Evolutionary conservation across 2,113 vertebrate genomes (phyloP).

Genomic region (Speoplatyrhinus poulsoni): DNA sequence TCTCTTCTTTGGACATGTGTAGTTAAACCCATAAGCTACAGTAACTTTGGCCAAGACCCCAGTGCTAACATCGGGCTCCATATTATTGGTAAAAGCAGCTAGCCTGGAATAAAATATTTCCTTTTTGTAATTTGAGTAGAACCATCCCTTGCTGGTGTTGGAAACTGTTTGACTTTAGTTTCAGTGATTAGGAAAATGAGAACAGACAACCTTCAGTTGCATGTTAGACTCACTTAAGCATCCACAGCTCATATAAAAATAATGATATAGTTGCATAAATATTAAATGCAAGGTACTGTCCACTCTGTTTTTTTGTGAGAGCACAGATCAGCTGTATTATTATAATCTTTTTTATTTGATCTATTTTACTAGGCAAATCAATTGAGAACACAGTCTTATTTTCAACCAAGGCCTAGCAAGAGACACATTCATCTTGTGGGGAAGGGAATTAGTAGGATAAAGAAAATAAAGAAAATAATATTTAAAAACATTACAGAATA

Average conservation of each 20-base stretch:
- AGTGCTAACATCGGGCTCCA: too few relatives aligned
- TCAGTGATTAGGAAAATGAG: too few relatives aligned
- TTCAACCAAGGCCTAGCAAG: constrained; percentile 8
- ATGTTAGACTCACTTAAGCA: background rate
- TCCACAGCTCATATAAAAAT: background rate
- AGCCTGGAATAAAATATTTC: constrained; percentile 39
- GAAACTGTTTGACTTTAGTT: constrained; percentile 6
- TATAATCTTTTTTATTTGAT: too few relatives aligned
- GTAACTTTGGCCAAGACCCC: constrained; percentile 1
- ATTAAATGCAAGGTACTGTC: background rate
- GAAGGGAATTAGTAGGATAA: too few relatives aligned
- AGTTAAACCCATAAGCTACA: background rate
- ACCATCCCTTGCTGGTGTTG: constrained; percentile 8
- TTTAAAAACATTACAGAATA: too few relatives aligned
- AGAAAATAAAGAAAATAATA: too few relatives aligned
- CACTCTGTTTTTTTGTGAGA: constrained; percentile 44
- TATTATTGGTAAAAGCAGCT: background rate
- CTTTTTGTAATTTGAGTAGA: constrained; percentile 20
- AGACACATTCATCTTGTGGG: too few relatives aligned
- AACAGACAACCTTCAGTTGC: background rate
- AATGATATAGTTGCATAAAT: too few relatives aligned
- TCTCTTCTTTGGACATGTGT: constrained; percentile 27
- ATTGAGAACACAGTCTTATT: too few relatives aligned
- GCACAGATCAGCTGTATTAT: constrained; percentile 11
- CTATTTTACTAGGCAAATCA: too few relatives aligned